These are phyloP conservation scores for Cottus gobio DNA, from an alignment of 2,113 vertebrate genomes.

Conservation along the genomic window DNA sequence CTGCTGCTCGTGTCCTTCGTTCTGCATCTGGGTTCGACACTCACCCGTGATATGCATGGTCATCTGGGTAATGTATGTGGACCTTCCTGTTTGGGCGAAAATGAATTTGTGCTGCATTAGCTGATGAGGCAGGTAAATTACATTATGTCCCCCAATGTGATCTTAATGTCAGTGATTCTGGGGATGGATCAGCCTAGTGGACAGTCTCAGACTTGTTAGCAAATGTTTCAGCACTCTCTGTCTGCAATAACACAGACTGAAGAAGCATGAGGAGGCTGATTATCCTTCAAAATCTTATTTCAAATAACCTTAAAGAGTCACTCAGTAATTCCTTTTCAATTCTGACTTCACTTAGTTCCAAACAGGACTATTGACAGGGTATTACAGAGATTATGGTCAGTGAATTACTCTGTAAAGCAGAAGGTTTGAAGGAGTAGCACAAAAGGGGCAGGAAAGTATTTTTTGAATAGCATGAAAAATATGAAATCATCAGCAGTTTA, in stretches of 20 bases:
- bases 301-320: constrained; percentile 25
- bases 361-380: constrained; percentile 26
- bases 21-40: too few species aligned
- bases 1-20: too few species aligned
- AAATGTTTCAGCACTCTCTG: constrained; percentile 25
- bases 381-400: constrained; percentile 8
- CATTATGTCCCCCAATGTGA: constrained; percentile 84
- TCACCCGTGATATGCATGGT: too few species aligned
- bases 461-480: constrained; percentile 36
- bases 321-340: constrained; percentile 24
- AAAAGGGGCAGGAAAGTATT: not conserved
- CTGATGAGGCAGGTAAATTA: constrained; percentile 85
- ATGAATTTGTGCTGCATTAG: constrained; percentile 87
- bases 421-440: constrained; percentile 24
- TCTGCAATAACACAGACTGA: constrained; percentile 19
- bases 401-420: constrained; percentile 23
- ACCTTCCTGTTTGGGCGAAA: constrained; percentile 81
- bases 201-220: constrained; percentile 56
- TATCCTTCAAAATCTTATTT: constrained; percentile 46
- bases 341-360: constrained; percentile 23
- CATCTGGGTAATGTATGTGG: constrained; percentile 86
- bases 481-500: constrained; percentile 49
- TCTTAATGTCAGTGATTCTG: constrained; percentile 82
- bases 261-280: constrained; percentile 1
- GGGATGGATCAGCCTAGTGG: constrained; percentile 63